A percentile compares a stretch with the other conserved stretches of the same genome.
Conservation (phyloP, 1,140 invertebrate genomes). For the Lepidotrigona ventralis region DNA sequence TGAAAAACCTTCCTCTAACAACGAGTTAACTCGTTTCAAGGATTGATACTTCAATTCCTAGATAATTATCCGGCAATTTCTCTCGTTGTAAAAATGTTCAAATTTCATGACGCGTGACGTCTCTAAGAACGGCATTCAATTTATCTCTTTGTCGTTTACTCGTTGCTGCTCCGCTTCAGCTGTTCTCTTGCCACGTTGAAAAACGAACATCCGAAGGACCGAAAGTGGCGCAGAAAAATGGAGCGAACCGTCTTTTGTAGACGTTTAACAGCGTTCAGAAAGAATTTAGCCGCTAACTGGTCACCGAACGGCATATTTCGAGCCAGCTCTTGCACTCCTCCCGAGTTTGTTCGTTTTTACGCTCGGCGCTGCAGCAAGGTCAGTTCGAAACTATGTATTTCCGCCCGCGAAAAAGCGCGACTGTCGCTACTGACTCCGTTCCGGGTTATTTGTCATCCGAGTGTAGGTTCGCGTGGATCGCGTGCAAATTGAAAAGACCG, state of each 20-base stretch:
- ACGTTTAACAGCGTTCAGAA: conserved; percentile 42
- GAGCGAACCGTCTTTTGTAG: not conserved
- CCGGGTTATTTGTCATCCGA: not conserved
- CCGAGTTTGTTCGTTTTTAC: conserved; percentile 6
- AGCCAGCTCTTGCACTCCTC: not conserved
- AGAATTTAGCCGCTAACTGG: conserved; percentile 36
- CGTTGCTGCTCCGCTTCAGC: conserved; percentile 16
- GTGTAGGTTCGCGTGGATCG: not conserved
- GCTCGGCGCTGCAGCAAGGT: too few relatives aligned
- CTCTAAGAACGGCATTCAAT: too few relatives aligned
- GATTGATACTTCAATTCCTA: too few relatives aligned
- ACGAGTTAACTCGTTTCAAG: too few relatives aligned
- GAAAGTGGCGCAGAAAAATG: not conserved
- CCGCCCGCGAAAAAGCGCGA: not conserved
- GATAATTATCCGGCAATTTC: too few relatives aligned
- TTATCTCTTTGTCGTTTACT: not conserved
- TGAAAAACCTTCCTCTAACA: too few relatives aligned
- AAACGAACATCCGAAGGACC: not conserved
- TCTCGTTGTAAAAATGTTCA: too few relatives aligned
- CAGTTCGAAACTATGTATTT: too few relatives aligned
- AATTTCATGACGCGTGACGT: too few relatives aligned
- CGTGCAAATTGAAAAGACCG: not conserved
- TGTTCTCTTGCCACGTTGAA: not conserved
- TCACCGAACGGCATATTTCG: conserved; percentile 50
- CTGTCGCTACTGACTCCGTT: not conserved